Evolutionary conservation across 2,797 vertebrate genomes (phyloP), one percentile per base, ranked within the genome.

Genomic region (Ctenopoma multispine): DNA sequence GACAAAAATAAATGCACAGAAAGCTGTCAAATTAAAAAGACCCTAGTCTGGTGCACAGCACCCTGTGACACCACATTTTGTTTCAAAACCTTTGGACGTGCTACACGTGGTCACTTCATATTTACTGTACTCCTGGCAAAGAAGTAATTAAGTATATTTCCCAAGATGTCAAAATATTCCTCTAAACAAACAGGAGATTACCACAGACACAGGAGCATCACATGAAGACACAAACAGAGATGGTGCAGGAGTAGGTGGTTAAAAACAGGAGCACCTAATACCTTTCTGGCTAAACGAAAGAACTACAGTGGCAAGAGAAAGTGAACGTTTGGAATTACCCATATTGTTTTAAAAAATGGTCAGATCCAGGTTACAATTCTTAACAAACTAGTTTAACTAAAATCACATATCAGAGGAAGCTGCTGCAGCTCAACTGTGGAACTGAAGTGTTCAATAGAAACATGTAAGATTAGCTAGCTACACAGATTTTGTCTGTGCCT

Each of bases 181-280:
- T 72, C 29, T 3, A 18, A 62, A 61, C 23, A 43, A 44, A 58
- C 12, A 7, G 13, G 20, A 62, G 4, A 12, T 63, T 23, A 50
- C 3, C 65, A 62, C 47, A 60, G 69, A 69, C 72, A 62, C 53
- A 74, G 78, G 75, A 82, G 58, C 58, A 76, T 14, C 74, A 82
- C 71, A 67, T 43, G 17, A 64, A 80, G 80, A 69, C 4, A 20
- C 15, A 51, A 48, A 66, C 38, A 64, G 62, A 79, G 44, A 49
- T 17, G 12, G 72, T 63, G 54, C 47, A 75, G 62, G 49, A 65
- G 50, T 29, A 59, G 36, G 14, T 58, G 50, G 53, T 51, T 31
- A 53, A 77, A 79, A 82, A 79, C 34, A 65, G 17, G 73, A 67
- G 46, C 29, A 70, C 56, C 44, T 1, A 29, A 62, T n/a, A 56